phyloP scores from a whole-genome alignment of 2,113 vertebrate genomes.

The Chionodraco myersi region DNA sequence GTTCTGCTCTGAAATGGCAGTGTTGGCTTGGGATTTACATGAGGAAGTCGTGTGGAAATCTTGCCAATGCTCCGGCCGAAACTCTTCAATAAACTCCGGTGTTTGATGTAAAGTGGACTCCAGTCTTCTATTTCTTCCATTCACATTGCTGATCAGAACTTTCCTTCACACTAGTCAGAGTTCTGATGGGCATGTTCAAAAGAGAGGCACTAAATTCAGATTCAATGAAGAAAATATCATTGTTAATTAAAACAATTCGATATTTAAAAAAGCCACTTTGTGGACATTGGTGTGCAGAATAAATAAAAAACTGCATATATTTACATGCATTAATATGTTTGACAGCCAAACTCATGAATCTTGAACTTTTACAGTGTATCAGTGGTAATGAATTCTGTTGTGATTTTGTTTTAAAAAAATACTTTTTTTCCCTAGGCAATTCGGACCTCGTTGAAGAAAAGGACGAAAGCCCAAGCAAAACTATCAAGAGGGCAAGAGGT shows the following conservation, averaged over 20 bases:
- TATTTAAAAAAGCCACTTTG: neutral
- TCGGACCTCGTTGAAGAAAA: neutral
- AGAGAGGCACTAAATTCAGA: neutral
- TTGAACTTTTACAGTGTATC: neutral
- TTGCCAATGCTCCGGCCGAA: too few species aligned
- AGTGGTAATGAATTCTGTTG: neutral
- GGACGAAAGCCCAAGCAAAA: neutral
- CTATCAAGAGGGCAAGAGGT: conserved; percentile 8
- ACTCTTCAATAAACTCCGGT: too few species aligned
- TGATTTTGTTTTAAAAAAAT: neutral
- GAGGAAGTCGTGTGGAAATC: too few species aligned
- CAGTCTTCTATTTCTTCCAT: too few species aligned
- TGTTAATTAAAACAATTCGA: neutral
- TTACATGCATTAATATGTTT: too few species aligned
- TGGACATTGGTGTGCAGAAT: too few species aligned
- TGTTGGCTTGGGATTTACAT: too few species aligned
- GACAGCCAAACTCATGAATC: neutral
- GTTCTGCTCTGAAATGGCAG: too few species aligned
- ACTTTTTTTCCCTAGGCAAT: neutral
- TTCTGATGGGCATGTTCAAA: neutral
- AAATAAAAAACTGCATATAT: neutral
- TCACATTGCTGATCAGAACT: too few species aligned
- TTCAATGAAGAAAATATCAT: neutral
- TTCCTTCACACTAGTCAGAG: too few species aligned
- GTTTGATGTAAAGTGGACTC: too few species aligned